Evolutionary conservation across 1,140 invertebrate genomes (phyloP).

Genomic region (Agrilus planipennis): DNA sequence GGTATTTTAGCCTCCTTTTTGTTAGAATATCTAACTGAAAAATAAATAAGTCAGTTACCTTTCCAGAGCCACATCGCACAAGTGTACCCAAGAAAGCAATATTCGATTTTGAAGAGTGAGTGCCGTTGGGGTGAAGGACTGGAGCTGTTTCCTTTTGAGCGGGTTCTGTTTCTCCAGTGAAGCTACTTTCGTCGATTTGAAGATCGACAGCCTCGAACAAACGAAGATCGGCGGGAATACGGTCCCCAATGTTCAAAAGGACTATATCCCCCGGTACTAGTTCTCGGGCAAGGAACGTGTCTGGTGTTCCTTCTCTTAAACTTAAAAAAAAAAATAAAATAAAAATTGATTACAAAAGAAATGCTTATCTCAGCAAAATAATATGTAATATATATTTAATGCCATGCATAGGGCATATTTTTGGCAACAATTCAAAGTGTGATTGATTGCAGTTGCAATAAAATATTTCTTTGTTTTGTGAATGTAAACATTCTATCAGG

Average conservation of each 20-base stretch:
- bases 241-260: constrained; percentile 83
- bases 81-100: constrained; percentile 98
- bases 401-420: too few relatives aligned
- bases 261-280: constrained; percentile 98
- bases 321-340: constrained; percentile 38
- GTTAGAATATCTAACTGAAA: too few relatives aligned
- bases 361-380: constrained; percentile 1
- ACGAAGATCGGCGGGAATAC: constrained; percentile 91
- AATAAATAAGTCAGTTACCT: constrained; percentile 57
- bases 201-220: constrained; percentile 86
- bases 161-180: constrained; percentile 92
- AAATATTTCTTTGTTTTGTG: too few relatives aligned
- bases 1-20: too few relatives aligned
- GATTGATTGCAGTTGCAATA: too few relatives aligned
- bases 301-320: constrained; percentile 74
- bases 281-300: constrained; percentile 86
- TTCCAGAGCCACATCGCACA: constrained; percentile 92
- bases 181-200: constrained; percentile 94
- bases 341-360: neutral
- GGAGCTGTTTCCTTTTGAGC: constrained; percentile 55
- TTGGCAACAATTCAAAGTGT: too few relatives aligned
- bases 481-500: too few relatives aligned
- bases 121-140: constrained; percentile 49
- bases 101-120: constrained; percentile 69
- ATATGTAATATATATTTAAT: too few relatives aligned